These are phyloP conservation scores for Zaprionus ghesquierei DNA, from an alignment of 1,140 invertebrate species.

Conservation along the genomic window DNA sequence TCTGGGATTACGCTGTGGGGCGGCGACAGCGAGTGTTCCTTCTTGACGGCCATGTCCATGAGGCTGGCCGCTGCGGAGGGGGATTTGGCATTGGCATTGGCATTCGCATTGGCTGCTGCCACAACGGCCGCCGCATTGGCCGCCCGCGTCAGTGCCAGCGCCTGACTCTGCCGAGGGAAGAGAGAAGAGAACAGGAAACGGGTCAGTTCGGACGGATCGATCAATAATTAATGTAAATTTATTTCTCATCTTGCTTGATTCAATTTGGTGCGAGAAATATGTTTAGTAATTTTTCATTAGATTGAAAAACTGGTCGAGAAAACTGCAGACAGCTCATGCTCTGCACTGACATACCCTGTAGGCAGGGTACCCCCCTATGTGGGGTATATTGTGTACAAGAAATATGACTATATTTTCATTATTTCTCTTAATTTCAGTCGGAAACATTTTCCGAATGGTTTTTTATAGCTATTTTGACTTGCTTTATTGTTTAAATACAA, in stretches of 20 bases:
- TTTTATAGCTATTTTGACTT: not conserved
- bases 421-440: not conserved
- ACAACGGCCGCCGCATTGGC: constrained; percentile 72
- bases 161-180: constrained; percentile 66
- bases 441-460: not conserved
- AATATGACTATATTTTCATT: not conserved
- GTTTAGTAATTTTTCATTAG: not conserved
- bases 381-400: not conserved
- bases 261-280: not conserved
- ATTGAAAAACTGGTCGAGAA: not conserved
- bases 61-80: constrained; percentile 57
- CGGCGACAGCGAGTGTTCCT: constrained; percentile 76
- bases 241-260: not conserved
- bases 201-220: not conserved
- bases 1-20: constrained; percentile 40
- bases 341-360: not conserved
- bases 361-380: not conserved
- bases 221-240: not conserved
- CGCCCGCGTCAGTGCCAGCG: constrained; percentile 76
- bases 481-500: not conserved
- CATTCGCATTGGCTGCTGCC: constrained; percentile 57
- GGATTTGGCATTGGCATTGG: constrained; percentile 62
- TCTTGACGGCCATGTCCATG: constrained; percentile 73
- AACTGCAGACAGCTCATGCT: not conserved
- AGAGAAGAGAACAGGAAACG: not conserved